These are phyloP conservation scores for Amphipoea oculea DNA, from an alignment of 2,888 invertebrate genomes.

Conservation along the genomic window DNA sequence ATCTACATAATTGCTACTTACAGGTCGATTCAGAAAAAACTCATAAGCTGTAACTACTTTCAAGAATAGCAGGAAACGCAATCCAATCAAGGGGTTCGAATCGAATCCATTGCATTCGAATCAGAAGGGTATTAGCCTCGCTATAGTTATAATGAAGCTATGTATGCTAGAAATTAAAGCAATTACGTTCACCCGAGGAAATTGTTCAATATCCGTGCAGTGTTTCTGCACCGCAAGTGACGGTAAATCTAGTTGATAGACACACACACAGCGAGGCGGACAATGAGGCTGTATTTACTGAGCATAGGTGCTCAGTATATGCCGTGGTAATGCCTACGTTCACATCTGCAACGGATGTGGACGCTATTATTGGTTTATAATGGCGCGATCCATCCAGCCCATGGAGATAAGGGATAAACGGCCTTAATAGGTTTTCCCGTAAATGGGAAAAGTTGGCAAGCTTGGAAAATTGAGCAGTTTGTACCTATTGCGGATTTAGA, in stretches of 20 bases:
- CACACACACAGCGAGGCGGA: constrained; percentile 41
- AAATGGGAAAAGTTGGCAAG: constrained; percentile 58
- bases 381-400: constrained; percentile 65
- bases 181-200: constrained; percentile 76
- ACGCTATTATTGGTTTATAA: constrained; percentile 68
- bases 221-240: constrained; percentile 62
- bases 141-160: constrained; percentile 44
- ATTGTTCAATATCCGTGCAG: constrained; percentile 81
- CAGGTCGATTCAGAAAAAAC: constrained; percentile 17
- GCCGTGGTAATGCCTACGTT: constrained; percentile 41
- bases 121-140: constrained; percentile 35
- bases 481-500: constrained; percentile 36
- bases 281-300: constrained; percentile 67
- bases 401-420: constrained; percentile 62
- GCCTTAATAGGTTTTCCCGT: constrained; percentile 60
- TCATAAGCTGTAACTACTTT: constrained; percentile 29
- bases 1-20: constrained; percentile 36
- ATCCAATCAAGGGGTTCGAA: constrained; percentile 52
- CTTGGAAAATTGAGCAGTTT: constrained; percentile 41
- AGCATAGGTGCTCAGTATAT: constrained; percentile 27
- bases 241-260: constrained; percentile 68
- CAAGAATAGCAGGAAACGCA: constrained; percentile 46
- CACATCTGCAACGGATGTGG: constrained; percentile 62
- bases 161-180: constrained; percentile 71
- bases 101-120: constrained; percentile 46